These are phyloP conservation scores for Incurvaria masculella DNA, from an alignment of 2,888 invertebrate genomes.

Conservation along the genomic window DNA sequence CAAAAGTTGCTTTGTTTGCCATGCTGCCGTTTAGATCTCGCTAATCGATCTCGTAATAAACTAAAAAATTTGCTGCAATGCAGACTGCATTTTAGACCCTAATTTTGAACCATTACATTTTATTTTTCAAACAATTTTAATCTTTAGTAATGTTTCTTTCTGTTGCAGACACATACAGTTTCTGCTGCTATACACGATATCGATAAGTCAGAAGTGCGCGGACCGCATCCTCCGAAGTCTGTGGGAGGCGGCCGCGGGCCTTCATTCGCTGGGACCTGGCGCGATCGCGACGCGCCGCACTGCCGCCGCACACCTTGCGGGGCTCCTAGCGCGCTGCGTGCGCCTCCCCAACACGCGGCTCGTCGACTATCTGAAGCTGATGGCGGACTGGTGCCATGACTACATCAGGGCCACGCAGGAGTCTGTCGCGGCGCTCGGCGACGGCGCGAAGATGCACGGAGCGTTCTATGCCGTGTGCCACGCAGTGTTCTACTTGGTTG, in stretches of 20 bases:
- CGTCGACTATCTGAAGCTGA: conserved; percentile 55
- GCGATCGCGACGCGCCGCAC: conserved; percentile 38
- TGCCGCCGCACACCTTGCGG: conserved; percentile 42
- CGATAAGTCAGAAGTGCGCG: conserved; percentile 44
- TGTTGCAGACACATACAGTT: conserved; percentile 47
- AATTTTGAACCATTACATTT: no score
- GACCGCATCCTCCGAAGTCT: conserved; percentile 36
- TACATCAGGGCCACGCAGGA: conserved; percentile 72
- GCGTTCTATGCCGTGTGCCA: conserved; percentile 93
- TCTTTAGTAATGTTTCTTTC: conserved; percentile 6
- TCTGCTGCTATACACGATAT: conserved; percentile 46
- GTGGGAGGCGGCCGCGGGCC: conserved; percentile 39
- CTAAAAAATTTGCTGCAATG: no score
- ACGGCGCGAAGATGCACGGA: conserved; percentile 64
- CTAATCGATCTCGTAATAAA: no score
- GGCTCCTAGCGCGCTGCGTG: conserved; percentile 41
- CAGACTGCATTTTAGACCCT: no score
- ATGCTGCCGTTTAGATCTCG: no score
- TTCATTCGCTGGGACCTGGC: conserved; percentile 34
- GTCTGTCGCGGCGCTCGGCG: conserved; percentile 25
- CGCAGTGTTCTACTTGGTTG: conserved; percentile 87
- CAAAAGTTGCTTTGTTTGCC: no score
- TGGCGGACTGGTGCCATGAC: conserved; percentile 80
- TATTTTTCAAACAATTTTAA: no score
- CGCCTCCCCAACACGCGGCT: conserved; percentile 38